Evolutionary conservation across 2,113 vertebrate species (phyloP).

Genomic region (Dicentrarchus labrax): DNA sequence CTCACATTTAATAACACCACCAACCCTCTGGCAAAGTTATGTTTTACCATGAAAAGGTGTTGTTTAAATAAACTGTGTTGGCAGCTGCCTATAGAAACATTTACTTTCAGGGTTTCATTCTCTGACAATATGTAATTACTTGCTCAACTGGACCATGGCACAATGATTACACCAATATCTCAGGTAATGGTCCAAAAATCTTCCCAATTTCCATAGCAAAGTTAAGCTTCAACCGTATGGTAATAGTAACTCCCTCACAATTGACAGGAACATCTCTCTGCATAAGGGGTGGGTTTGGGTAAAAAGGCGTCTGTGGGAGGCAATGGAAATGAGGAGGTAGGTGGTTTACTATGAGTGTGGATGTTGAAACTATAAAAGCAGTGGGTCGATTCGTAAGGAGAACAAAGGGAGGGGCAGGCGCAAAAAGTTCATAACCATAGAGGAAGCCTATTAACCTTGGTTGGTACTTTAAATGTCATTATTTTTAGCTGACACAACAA

Average conservation of each 20-base stretch:
- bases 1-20: slow-evolving; percentile 20
- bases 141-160: slow-evolving; percentile 75
- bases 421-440: slow-evolving; percentile 84
- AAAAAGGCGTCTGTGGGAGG: slow-evolving; percentile 26
- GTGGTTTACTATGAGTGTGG: slow-evolving; percentile 58
- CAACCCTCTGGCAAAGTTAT: slow-evolving; percentile 9
- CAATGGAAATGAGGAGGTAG: slow-evolving; percentile 35
- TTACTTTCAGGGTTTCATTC: slow-evolving; percentile 54
- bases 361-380: slow-evolving; percentile 73
- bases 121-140: slow-evolving; percentile 71
- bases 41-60: slow-evolving; percentile 40
- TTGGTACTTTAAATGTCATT: slow-evolving; percentile 98
- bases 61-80: slow-evolving; percentile 50
- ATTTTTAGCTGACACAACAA: slow-evolving; percentile 94
- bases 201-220: slow-evolving; percentile 41
- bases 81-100: slow-evolving; percentile 65
- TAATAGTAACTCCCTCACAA: slow-evolving; percentile 26
- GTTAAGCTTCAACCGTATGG: slow-evolving; percentile 6
- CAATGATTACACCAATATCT: slow-evolving; percentile 69
- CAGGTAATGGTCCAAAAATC: slow-evolving; percentile 71
- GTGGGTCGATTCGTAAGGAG: slow-evolving; percentile 67
- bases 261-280: slow-evolving; percentile 31
- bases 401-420: slow-evolving; percentile 67
- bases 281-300: slow-evolving; percentile 9
- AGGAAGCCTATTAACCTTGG: slow-evolving; percentile 97